A percentile compares a stretch with the other conserved stretches of the same genome.
These are phyloP conservation scores for Anticlea derivata DNA, from an alignment of 2,888 invertebrate species.

Conservation along the genomic window DNA sequence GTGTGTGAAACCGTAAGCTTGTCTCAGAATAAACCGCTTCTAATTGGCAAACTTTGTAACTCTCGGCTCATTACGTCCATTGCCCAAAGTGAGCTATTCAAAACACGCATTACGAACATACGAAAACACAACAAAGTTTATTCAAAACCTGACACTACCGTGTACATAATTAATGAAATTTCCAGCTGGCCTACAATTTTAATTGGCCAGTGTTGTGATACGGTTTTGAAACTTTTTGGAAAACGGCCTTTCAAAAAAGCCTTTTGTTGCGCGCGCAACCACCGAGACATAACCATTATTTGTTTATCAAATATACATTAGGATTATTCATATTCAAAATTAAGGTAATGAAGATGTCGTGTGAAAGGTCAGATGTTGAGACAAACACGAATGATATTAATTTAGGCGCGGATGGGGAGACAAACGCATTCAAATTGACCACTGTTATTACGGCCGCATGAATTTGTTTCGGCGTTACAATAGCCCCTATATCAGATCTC, in stretches of 20 bases:
- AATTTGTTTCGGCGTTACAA: constrained; percentile 58
- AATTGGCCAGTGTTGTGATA: constrained; percentile 79
- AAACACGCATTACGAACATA: constrained; percentile 56
- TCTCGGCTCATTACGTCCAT: constrained; percentile 33
- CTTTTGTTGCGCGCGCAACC: constrained; percentile 73
- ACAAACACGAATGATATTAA: constrained; percentile 70
- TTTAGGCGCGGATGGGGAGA: constrained; percentile 62
- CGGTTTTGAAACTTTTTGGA: constrained; percentile 78
- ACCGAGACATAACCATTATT: constrained; percentile 68
- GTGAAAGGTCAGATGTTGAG: constrained; percentile 68
- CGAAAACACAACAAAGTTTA: constrained; percentile 72
- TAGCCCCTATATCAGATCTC: constrained; percentile 61
- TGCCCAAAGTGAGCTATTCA: constrained; percentile 44
- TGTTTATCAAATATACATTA: constrained; percentile 82
- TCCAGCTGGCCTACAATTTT: constrained; percentile 81
- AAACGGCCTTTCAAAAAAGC: constrained; percentile 52
- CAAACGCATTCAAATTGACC: constrained; percentile 65
- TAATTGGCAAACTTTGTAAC: constrained; percentile 29
- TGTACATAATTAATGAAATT: constrained; percentile 80
- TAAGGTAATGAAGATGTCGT: constrained; percentile 77
- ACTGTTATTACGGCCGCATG: constrained; percentile 61
- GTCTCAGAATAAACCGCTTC: constrained; percentile 9
- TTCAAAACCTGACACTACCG: constrained; percentile 64
- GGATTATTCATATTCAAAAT: constrained; percentile 60
- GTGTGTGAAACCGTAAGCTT: not conserved